Percentiles rank a stretch among this genome's conserved stretches.
Conservation (phyloP, 2,113 vertebrate species). For the Micronisus gabar region DNA sequence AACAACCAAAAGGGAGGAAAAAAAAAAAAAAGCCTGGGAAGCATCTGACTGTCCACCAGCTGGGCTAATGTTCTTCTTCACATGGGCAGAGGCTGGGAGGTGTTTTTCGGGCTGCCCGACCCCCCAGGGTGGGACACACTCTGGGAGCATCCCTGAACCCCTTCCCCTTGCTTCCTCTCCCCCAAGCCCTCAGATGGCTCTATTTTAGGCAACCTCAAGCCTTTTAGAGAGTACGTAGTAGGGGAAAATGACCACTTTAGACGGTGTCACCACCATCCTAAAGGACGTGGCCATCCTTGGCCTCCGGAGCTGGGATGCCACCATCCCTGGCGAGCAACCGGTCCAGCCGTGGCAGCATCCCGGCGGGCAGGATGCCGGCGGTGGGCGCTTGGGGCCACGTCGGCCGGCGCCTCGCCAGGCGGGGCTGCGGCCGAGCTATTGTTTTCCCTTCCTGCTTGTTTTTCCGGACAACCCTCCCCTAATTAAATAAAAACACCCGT, state of each 20-base stretch:
- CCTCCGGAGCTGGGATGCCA: neutral
- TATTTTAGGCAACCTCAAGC: neutral
- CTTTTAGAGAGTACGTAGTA: accelerated
- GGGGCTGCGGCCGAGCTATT: constrained; percentile 33
- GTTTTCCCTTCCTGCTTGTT: constrained; percentile 66
- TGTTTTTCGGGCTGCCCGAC: neutral
- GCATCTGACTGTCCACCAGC: neutral
- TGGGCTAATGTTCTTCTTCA: neutral
- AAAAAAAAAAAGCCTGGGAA: neutral
- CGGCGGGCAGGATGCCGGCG: neutral
- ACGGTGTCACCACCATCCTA: accelerated
- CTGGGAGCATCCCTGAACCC: neutral
- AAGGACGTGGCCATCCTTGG: accelerated
- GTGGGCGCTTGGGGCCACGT: neutral
- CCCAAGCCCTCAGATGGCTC: accelerated
- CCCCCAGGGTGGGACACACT: accelerated
- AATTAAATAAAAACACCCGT: constrained; percentile 32
- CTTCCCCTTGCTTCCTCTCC: accelerated
- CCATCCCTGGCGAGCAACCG: neutral
- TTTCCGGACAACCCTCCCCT: constrained; percentile 41
- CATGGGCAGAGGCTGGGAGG: neutral
- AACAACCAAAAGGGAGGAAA: neutral
- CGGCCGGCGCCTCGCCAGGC: constrained; percentile 35
- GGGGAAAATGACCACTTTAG: accelerated
- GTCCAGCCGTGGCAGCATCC: neutral